Evolutionary conservation across 2,888 invertebrate genomes (phyloP), one percentile per base, ranked within the genome.

Genomic region (Thecocarcelia acutangulata): DNA sequence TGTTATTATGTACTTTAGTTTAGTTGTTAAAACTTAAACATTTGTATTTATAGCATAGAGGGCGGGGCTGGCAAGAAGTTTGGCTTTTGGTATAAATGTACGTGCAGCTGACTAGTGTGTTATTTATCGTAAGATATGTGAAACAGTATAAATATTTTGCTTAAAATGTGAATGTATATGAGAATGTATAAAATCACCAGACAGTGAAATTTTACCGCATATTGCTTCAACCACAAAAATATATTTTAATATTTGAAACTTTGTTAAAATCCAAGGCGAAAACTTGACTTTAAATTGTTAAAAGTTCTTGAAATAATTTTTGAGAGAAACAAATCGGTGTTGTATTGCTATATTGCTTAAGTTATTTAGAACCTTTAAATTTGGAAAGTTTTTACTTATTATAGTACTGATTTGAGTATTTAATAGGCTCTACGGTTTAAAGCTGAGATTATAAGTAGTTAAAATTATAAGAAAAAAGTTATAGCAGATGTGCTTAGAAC

Each of bases 121-220:
- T 54, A 54, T 19, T n/a, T n/a, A n/a, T 28, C 21, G 17, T 8
- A 33, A 2, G 52, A 56, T 56, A 56, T 63, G 61, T 44, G 54
- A 68, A 68, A 37, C 58, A 17, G 13, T 28, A 37, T 59, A 59
- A 21, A 28, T 61, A 56, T 28, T 54, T 56, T 74, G 40, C 19
- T 24, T n/a, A 46, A 58, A 58, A 61, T 46, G 5, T 40, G 1
- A 28, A 24, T 28, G 6, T 15, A 17, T 21, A 44, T 58, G 19
- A 19, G 64, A 81, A 72, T 59, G 63, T 74, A 46, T 37, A 78
- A 78, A 82, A 74, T 82, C 82, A 78, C 74, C 70, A 82, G 82
- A 82, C 82, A 74, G 73, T 82, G 70, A 77, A 77, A 74, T 61
- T 74, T 72, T 61, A 81, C 80, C 46, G 48, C 70, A 77, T 68